A percentile compares a stretch with the other conserved stretches of the same genome.
Conservation (phyloP, 2,888 invertebrate species). For the Heteromurus nitidus region DNA sequence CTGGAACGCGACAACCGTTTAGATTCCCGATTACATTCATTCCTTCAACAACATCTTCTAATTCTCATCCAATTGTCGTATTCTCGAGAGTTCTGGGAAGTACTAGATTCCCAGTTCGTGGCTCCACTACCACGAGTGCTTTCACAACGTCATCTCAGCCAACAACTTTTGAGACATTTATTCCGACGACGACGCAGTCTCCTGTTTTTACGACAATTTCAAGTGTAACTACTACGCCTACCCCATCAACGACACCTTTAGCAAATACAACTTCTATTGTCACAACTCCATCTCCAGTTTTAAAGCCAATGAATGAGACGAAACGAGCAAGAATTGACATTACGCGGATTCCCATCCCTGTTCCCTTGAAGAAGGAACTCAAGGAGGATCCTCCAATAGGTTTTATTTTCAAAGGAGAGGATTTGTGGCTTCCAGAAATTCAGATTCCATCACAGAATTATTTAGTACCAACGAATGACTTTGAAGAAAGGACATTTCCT, state of each 20-base stretch:
- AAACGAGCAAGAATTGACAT: conserved; percentile 32
- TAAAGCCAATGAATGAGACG: not conserved
- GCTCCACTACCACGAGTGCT: not conserved
- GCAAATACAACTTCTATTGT: not conserved
- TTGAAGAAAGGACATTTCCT: conserved; percentile 30
- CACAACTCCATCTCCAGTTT: not conserved
- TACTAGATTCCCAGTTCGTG: not conserved
- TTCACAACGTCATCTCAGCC: not conserved
- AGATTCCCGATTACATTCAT: not conserved
- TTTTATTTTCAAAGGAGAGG: conserved; percentile 60
- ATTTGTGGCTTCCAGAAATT: conserved; percentile 53
- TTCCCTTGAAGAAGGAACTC: conserved; percentile 49
- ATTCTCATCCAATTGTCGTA: not conserved
- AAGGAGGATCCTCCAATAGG: conserved; percentile 60
- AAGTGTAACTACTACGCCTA: not conserved
- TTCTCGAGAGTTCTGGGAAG: conserved; percentile 9
- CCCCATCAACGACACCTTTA: not conserved
- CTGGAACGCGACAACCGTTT: not conserved
- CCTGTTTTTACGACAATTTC: not conserved
- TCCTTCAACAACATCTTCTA: not conserved
- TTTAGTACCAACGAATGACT: conserved; percentile 35
- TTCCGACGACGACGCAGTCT: not conserved
- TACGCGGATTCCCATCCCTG: conserved; percentile 18
- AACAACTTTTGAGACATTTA: too few species aligned
- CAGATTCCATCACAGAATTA: conserved; percentile 51